A percentile compares a stretch with the other conserved stretches of the same genome.
Evolutionary conservation across 2,113 vertebrate species (phyloP).

Genomic region (Polyodon spathula): DNA sequence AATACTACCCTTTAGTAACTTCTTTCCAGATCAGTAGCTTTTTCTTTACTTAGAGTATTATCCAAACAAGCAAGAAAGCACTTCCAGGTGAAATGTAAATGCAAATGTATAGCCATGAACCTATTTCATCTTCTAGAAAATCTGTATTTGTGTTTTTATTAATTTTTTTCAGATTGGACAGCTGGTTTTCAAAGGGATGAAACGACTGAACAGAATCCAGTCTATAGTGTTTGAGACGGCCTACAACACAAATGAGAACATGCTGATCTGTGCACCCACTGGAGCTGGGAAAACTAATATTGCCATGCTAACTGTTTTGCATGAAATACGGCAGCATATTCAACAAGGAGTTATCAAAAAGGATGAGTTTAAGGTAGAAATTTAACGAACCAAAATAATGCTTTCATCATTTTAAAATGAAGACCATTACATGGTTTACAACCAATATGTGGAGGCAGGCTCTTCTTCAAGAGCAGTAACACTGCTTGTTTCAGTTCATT

Average conservation of each 20-base stretch:
- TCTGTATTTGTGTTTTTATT: neutral
- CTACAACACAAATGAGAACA: constrained; percentile 95
- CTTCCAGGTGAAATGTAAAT: too few relatives aligned
- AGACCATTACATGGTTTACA: constrained; percentile 15
- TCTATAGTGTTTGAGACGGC: constrained; percentile 94
- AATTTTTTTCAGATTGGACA: constrained; percentile 71
- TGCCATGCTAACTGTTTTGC: constrained; percentile 88
- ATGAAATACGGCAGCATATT: constrained; percentile 89
- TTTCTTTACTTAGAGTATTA: too few relatives aligned
- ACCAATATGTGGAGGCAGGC: constrained; percentile 24
- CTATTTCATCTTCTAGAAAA: neutral
- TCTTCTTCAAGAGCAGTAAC: constrained; percentile 34
- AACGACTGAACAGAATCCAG: constrained; percentile 85
- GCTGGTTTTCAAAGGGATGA: constrained; percentile 89
- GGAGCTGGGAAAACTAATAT: constrained; percentile 97
- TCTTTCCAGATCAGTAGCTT: too few relatives aligned
- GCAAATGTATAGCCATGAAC: too few relatives aligned
- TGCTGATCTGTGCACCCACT: constrained; percentile 90
- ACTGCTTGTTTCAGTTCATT: constrained; percentile 39
- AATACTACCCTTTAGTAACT: too few relatives aligned
- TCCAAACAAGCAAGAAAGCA: too few relatives aligned
- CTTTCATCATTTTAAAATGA: constrained; percentile 30
- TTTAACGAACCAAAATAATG: constrained; percentile 23
- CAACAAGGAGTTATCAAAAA: constrained; percentile 86
- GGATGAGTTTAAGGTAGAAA: constrained; percentile 89